Evolutionary conservation across 2,797 vertebrate species (phyloP), one percentile per base, ranked within the genome.

Genomic region (Cephalopachus bancanus): DNA sequence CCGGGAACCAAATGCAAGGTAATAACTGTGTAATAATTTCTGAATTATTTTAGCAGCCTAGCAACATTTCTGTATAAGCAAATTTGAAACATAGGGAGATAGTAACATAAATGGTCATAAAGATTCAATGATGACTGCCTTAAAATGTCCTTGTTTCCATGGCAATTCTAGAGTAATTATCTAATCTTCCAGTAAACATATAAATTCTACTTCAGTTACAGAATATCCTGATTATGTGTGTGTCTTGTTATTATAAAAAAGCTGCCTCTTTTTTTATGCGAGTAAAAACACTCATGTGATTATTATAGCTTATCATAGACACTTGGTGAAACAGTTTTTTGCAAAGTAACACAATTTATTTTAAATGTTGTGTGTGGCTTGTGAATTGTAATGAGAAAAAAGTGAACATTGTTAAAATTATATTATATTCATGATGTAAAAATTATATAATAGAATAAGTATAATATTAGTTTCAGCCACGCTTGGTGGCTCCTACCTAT

Each of bases 101-200:
- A 67, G 65, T 80, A 93, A 93, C 65, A 94, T 91, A 96, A 97
- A 91, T 6, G 33, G 24, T 79, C 60, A 92, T 97, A 96, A 97
- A 93, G 89, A 93, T 83, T 96, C 93, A 93, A n/a, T 95, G 92
- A 97, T 83, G 55, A 91, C 67, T 89, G 92, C 85, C 79, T 97
- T 92, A 75, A 88, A 95, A 89, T 93, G 59, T 75, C 53, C 91
- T 74, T 74, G 60, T 98, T 98, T 95, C 96, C 94, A 95, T 97
- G 89, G 96, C 33, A 96, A 97, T 97, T 96, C 71, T 59, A 53
- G 24, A 89, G 59, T 97, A 97, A 98, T 97, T 97, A 97, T 97
- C 94, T 98, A 65, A 91, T 97, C 65, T 96, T 51, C 74, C 44
- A 81, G 88, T 89, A 98, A 97, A 96, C 74, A 89, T 69, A 76